phyloP scores from a whole-genome alignment of 2,888 invertebrate species.

The Phania funesta region DNA sequence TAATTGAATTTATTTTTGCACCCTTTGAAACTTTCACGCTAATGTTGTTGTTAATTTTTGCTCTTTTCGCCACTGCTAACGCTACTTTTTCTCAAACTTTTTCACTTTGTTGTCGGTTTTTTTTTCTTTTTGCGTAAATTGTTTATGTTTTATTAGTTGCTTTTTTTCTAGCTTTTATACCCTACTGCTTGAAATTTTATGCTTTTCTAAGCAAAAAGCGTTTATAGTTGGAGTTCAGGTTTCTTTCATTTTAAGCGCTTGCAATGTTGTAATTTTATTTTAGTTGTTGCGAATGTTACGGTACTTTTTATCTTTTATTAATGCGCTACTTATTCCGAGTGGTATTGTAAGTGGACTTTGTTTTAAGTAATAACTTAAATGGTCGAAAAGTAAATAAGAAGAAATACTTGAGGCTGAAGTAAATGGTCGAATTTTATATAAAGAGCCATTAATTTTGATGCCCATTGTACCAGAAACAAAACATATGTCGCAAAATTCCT shows the following conservation, averaged over 20 bases:
- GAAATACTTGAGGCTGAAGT: too few relatives aligned
- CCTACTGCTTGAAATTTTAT: conserved; percentile 52
- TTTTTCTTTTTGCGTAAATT: conserved; percentile 48
- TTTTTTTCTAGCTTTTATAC: conserved; percentile 23
- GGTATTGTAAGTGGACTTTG: background rate
- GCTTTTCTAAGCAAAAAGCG: conserved; percentile 58
- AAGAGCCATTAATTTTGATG: too few relatives aligned
- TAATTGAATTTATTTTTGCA: conserved; percentile 70
- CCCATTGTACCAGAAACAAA: too few relatives aligned
- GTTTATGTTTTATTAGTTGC: conserved; percentile 47
- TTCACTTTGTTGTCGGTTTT: conserved; percentile 6
- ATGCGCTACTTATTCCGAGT: conserved; percentile 1
- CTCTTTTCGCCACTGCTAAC: background rate
- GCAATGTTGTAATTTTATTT: conserved; percentile 16
- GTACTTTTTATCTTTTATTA: conserved; percentile 30
- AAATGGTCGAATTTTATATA: too few relatives aligned
- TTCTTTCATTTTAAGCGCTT: conserved; percentile 44
- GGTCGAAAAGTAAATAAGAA: background rate
- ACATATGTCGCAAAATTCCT: too few relatives aligned
- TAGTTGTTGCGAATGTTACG: background rate
- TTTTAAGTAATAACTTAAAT: background rate
- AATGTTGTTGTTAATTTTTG: conserved; percentile 24
- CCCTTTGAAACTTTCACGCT: conserved; percentile 62
- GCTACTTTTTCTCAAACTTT: conserved; percentile 27
- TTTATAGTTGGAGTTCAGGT: conserved; percentile 16